Evolutionary conservation across 1,140 invertebrate genomes (phyloP), one percentile per base, ranked within the genome.

Genomic region (Drosophila asahinai): DNA sequence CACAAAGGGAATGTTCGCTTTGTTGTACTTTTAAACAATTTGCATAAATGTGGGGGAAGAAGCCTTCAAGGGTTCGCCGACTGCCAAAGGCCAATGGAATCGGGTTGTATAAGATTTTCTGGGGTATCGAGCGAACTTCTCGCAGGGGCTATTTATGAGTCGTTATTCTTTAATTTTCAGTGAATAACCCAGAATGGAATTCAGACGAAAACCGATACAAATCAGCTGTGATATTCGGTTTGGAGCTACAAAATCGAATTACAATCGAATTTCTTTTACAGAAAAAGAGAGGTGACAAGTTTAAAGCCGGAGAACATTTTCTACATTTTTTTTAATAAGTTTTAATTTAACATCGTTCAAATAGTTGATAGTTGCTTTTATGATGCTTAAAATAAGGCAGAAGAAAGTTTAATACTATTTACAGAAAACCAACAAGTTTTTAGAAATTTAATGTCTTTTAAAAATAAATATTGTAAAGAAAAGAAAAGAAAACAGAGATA

Each of bases 21-120:
- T 45, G n/a, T 72, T 61, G 54, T 60, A 73, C 68, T 72, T 73
- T 72, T 73, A 60, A 73, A 61, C 27, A 61, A 73, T 73, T 73
- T 73, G 47, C 70, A 73, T 73, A 73, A 73, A 73, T 36, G 40
- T 42, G 67, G 45, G 70, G 67, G 27, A 64, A 43, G 40, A 22
- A 47, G 30, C 67, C 67, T 38, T 49, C 27, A 72, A 72, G 63
- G 48, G 60, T 67, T 67, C 27, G 64, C 19, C 47, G 49, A 58
- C 36, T 73, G 33, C 27, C 19, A 70, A 70, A 63, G 66, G 66
- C 61, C 67, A 72, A 70, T 71, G n/a, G 38, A 30, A 30, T 68
- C 54, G 36, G 22, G 48, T 62, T 61, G 38, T 43, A 63, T 63
- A 66, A 45, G 63, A 66, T 63, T 43, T 66, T 63, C 40, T 45